phyloP scores from a whole-genome alignment of 2,888 invertebrate genomes.

The Rhyacophila evoluta region DNA sequence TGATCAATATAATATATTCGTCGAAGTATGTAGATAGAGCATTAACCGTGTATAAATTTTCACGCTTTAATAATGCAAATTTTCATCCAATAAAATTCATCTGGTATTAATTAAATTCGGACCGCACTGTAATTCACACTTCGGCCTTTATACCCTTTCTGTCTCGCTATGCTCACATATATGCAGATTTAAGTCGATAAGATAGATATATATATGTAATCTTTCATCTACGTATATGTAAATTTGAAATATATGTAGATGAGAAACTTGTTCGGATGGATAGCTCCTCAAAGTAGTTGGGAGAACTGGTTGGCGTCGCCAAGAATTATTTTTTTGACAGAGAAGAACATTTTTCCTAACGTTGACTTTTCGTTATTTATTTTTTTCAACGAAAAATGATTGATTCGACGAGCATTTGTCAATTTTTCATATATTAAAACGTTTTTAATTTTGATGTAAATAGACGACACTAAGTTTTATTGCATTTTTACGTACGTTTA shows the following conservation, averaged over 20 bases:
- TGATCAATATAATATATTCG: too few relatives aligned
- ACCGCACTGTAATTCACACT: conserved; percentile 8
- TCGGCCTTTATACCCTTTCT: background rate
- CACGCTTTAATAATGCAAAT: background rate
- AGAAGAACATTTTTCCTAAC: conserved; percentile 30
- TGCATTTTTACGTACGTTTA: too few relatives aligned
- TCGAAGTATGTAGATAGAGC: too few relatives aligned
- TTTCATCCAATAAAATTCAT: conserved; percentile 18
- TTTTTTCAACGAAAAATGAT: too few relatives aligned
- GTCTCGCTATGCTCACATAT: background rate
- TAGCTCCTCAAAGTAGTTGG: conserved; percentile 48
- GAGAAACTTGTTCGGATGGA: conserved; percentile 42
- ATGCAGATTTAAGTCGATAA: background rate
- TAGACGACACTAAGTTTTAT: too few relatives aligned
- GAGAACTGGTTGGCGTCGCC: conserved; percentile 38
- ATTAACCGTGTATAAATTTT: background rate
- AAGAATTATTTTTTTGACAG: conserved; percentile 49
- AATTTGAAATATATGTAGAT: conserved; percentile 18
- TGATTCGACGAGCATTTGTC: too few relatives aligned
- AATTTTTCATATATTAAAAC: too few relatives aligned
- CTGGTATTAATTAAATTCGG: conserved; percentile 7
- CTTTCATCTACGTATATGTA: conserved; percentile 3
- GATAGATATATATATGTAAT: background rate
- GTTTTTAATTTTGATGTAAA: too few relatives aligned
- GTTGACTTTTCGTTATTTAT: background rate